A percentile compares a stretch with the other conserved stretches of the same genome.
Conservation (phyloP, 1,140 invertebrate genomes). For the Phortica variegata region DNA sequence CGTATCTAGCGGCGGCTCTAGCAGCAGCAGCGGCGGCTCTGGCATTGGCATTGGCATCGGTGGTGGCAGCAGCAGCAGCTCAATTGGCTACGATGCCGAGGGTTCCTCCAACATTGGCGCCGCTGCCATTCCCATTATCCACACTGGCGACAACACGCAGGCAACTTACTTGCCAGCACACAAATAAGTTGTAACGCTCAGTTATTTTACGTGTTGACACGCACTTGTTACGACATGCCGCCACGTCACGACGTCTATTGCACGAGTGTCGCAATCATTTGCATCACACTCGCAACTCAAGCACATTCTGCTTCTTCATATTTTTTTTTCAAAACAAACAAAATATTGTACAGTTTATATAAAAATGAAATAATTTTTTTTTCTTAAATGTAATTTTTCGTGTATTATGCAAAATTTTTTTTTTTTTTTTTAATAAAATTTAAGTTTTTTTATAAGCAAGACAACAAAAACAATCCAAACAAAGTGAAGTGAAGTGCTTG, state of each 20-base stretch:
- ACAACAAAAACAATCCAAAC: too few species aligned
- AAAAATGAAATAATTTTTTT: conserved; percentile 14
- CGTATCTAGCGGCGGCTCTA: too few species aligned
- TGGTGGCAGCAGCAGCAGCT: conserved; percentile 19
- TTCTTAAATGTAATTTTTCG: too few species aligned
- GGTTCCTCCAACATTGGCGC: too few species aligned
- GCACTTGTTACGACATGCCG: too few species aligned
- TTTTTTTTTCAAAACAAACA: conserved; percentile 9
- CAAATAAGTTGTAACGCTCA: conserved; percentile 1
- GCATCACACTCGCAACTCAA: conserved; percentile 10
- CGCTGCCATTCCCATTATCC: conserved; percentile 29
- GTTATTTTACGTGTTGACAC: too few species aligned
- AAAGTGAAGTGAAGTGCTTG: too few species aligned
- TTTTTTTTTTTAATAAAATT: conserved; percentile 43
- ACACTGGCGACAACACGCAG: conserved; percentile 56
- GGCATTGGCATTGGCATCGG: background rate
- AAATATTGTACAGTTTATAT: conserved; percentile 9
- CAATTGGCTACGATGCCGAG: background rate
- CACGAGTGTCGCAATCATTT: too few species aligned
- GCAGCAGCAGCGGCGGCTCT: background rate
- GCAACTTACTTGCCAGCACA: conserved; percentile 42
- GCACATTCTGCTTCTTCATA: conserved; percentile 15
- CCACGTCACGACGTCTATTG: too few species aligned
- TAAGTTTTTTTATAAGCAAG: conserved; percentile 43
- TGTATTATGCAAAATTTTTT: too few species aligned